Conservation (phyloP, 2,888 invertebrate species). For the Frankliniella fusca region DNA sequence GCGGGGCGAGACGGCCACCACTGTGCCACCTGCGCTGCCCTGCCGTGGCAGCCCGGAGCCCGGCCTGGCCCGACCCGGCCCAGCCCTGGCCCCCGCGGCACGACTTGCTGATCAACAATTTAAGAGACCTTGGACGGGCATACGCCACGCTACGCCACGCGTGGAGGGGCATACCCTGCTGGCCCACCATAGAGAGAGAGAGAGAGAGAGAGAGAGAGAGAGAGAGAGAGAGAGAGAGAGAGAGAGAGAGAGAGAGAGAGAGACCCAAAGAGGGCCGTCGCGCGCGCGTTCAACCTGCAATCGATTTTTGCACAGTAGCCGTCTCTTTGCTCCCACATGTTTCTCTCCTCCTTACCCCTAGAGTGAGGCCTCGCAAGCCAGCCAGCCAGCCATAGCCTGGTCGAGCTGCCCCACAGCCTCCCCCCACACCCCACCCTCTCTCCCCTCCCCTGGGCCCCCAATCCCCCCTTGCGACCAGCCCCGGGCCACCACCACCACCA, state of each 20-base stretch:
- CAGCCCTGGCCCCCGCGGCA: not conserved
- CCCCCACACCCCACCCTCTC: no score
- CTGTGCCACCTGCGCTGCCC: not conserved
- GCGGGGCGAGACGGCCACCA: not conserved
- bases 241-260: no score
- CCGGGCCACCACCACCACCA: no score
- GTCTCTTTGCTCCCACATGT: not conserved
- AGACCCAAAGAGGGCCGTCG: no score
- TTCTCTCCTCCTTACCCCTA: not conserved
- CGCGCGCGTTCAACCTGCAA: not conserved
- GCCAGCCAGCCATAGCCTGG: not conserved
- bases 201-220: no score
- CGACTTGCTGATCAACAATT: constrained; percentile 9
- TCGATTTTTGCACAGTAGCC: constrained; percentile 3
- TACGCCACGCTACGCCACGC: not conserved
- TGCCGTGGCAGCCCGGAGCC: not conserved
- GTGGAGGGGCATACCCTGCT: not conserved
- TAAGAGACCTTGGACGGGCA: constrained; percentile 5
- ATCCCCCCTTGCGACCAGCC: not conserved
- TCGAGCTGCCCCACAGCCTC: not conserved
- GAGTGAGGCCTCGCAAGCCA: no score
- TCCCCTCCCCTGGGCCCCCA: no score
- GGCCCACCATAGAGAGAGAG: no score
- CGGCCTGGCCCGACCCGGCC: not conserved
- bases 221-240: no score